These are phyloP conservation scores for Bombus superbus DNA, from an alignment of 1,140 invertebrate genomes.

Conservation along the genomic window DNA sequence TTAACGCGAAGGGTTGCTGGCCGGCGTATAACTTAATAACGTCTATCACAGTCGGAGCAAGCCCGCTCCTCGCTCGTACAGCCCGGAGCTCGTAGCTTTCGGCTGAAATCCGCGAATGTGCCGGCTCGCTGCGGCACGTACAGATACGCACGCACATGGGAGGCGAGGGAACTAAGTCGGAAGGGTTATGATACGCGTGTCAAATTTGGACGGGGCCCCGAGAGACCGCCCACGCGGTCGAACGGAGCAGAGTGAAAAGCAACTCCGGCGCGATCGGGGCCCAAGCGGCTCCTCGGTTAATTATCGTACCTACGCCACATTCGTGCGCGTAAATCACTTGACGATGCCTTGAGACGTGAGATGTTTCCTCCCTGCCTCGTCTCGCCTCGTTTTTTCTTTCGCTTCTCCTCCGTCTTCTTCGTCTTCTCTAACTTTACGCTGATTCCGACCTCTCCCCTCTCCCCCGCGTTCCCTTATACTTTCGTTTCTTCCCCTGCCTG, in stretches of 20 bases:
- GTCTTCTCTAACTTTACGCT: conserved; percentile 25
- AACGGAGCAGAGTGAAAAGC: conserved; percentile 74
- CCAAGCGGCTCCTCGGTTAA: conserved; percentile 76
- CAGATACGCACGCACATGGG: conserved; percentile 27
- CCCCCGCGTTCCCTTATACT: conserved; percentile 5
- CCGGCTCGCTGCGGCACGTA: conserved; percentile 10
- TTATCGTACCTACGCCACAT: conserved; percentile 78
- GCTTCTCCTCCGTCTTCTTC: conserved; percentile 12
- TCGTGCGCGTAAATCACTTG: conserved; percentile 78
- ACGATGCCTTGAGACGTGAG: conserved; percentile 70
- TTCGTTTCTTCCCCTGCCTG: not conserved
- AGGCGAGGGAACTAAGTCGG: conserved; percentile 48
- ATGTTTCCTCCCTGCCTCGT: conserved; percentile 52
- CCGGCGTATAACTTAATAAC: conserved; percentile 48
- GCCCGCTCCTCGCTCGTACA: not conserved
- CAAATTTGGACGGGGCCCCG: conserved; percentile 76
- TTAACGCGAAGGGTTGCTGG: not conserved
- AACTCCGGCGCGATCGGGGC: conserved; percentile 70
- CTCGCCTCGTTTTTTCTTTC: conserved; percentile 29
- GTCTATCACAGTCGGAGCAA: not conserved
- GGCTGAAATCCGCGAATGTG: conserved; percentile 49
- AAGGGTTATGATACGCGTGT: conserved; percentile 80
- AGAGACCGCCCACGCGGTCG: conserved; percentile 78
- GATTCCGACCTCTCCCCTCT: conserved; percentile 22
- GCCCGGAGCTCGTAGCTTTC: conserved; percentile 13